Evolutionary conservation across 2,113 vertebrate genomes (phyloP).

Genomic region (Haemorhous mexicanus): DNA sequence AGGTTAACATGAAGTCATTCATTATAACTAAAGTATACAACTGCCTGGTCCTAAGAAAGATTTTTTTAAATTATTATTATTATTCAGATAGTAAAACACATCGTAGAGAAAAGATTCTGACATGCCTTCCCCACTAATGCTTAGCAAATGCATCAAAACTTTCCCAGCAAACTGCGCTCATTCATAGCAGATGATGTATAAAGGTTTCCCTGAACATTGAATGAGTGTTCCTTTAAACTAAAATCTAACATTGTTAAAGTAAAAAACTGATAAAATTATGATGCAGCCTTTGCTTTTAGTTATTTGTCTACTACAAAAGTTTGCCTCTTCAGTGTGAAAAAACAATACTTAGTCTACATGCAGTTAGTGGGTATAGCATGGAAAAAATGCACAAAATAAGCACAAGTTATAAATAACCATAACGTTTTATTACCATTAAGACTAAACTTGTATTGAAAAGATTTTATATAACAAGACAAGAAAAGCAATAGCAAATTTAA

Average conservation of each 20-base stretch:
- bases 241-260: conserved; percentile 72
- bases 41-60: conserved; percentile 92
- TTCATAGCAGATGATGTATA: conserved; percentile 81
- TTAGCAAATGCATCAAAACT: conserved; percentile 89
- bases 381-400: conserved; percentile 99
- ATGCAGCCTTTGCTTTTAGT: conserved; percentile 75
- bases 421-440: conserved; percentile 99
- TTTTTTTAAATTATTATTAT: conserved; percentile 86
- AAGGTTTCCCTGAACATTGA: conserved; percentile 79
- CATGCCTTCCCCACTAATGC: conserved; percentile 97
- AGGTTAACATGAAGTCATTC: conserved; percentile 99
- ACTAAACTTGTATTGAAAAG: conserved; percentile 99
- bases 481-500: conserved; percentile 99
- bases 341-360: conserved; percentile 80
- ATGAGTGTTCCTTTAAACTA: conserved; percentile 78
- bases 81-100: conserved; percentile 97
- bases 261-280: conserved; percentile 75
- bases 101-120: conserved; percentile 93
- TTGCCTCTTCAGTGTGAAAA: conserved; percentile 77
- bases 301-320: conserved; percentile 76
- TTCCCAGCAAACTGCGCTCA: conserved; percentile 79
- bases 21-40: conserved; percentile 98
- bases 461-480: conserved; percentile 99
- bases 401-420: conserved; percentile 99
- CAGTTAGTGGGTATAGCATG: conserved; percentile 83